Evolutionary conservation across 2,113 vertebrate genomes (phyloP).

Genomic region (Cheilinus undulatus): DNA sequence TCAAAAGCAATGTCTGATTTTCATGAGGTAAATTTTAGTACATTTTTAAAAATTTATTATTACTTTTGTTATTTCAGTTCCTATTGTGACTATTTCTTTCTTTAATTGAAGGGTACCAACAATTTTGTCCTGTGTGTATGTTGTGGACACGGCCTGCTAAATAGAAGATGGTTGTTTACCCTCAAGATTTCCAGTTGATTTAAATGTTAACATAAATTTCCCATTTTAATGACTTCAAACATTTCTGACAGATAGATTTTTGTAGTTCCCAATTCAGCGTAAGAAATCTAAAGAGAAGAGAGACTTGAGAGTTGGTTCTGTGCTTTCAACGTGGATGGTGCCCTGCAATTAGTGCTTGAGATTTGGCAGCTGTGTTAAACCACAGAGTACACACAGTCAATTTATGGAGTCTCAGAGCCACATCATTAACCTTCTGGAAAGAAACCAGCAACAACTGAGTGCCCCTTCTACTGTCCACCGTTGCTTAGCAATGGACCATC

Average conservation of each 20-base stretch:
- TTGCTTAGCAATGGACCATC: constrained; percentile 70
- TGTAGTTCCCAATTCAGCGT: constrained; percentile 2
- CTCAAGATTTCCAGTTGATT: constrained; percentile 10
- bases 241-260: no score
- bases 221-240: background rate
- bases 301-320: background rate
- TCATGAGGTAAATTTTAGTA: no score
- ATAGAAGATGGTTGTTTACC: background rate
- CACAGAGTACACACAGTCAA: constrained; percentile 61
- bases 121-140: no score
- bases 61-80: no score
- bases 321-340: constrained; percentile 22
- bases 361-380: constrained; percentile 65
- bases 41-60: no score
- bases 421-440: constrained; percentile 71
- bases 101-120: no score
- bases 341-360: constrained; percentile 60
- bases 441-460: constrained; percentile 52
- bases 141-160: background rate
- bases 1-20: no score
- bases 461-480: constrained; percentile 41
- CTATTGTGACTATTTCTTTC: no score
- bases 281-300: background rate
- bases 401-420: constrained; percentile 60
- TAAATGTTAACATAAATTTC: constrained; percentile 10